Evolutionary conservation across 2,888 invertebrate species (phyloP), one percentile per base, ranked within the genome.

Genomic region (Alloplasta piceator): DNA sequence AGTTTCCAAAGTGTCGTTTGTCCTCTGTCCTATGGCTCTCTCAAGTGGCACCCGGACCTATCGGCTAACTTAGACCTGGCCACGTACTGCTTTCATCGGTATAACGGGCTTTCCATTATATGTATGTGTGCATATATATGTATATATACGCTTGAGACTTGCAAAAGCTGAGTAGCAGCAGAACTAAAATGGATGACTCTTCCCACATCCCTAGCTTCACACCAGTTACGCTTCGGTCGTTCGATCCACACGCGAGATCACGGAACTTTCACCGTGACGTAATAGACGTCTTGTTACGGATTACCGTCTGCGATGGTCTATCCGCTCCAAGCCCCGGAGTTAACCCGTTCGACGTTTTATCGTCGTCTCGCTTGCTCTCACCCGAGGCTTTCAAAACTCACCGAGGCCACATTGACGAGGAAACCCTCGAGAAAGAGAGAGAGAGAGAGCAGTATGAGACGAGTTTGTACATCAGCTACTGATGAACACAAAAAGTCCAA

Each of bases 231-330:
- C 36, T 52, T 60, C 16, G 16, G 60, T 68, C 60, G 38, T 55
- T 58, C 50, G 43, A 55, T 39, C 10, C 16, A n/a, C 52, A 6
- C 38, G 12, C 48, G 55, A 38, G 64, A 80, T 77, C 68, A 46
- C 43, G 52, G 26, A 73, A 81, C 77, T 77, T 67, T 56, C 73
- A 58, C 58, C 58, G n/a, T 73, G 77, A 73, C 46, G 41, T 73
- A 64, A 77, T 73, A 68, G 70, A 73, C 60, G 61, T 63, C 76
- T 77, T 77, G 73, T 82, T 82, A 75, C 81, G 81, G 82, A 78
- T 83, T 61, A 64, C 73, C 70, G 73, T 83, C 76, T 52, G 79
- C 72, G 76, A 56, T 64, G 39, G 16, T 77, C 39, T 63, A 81
- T 26, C 26, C 26, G 26, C 81, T 70, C 76, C 60, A 78, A 78